Base-by-base conservation (phyloP, 2,888 invertebrate genomes). In the Mythimna albipuncta region DNA sequence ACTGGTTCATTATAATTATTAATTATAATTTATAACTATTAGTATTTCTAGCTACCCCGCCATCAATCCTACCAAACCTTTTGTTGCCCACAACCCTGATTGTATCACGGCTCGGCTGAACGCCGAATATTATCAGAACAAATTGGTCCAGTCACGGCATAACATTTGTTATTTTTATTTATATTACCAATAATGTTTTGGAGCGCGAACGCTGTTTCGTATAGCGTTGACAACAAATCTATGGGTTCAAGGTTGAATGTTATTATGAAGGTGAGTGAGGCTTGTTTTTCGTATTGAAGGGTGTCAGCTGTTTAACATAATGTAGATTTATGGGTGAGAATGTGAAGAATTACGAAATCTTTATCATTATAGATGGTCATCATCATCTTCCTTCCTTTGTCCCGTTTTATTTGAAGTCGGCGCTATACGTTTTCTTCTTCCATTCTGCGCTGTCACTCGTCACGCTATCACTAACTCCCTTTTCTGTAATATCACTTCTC, bases 81-180 rank as follows among this genome's bases (percentile, higher is more conserved):
- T 80, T 64, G 79, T 81, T 81, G 35, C 72, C 72, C 77, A 81
- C 47, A 81, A 83, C 63, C 79, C 85, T 84, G 85, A 86, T 86
- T 79, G 78, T 84, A 86, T 87, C 85, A 87, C 78, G 71, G 85
- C 75, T 75, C 75, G 82, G 68, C 68, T 75, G 87, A 85, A 82
- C 82, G 85, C 78, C 66, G 84, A 86, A 86, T 87, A 87, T 87
- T 85, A 86, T 86, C 85, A 85, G 75, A 87, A 84, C 87, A 87
- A 86, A 86, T 87, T 87, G 85, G 80, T 82, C 79, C 75, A 83
- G 85, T 87, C 87, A 86, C 85, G 85, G 65, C 82, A 86, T 85
- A 82, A 79, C 85, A 85, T 86, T 86, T 84, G 87, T 86, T 86
- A 87, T 87, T 86, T 86, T 86, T 86, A 87, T 86, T 85, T 86